Base-by-base conservation (phyloP, 2,797 vertebrate species). In the Glyptemys insculpta region DNA sequence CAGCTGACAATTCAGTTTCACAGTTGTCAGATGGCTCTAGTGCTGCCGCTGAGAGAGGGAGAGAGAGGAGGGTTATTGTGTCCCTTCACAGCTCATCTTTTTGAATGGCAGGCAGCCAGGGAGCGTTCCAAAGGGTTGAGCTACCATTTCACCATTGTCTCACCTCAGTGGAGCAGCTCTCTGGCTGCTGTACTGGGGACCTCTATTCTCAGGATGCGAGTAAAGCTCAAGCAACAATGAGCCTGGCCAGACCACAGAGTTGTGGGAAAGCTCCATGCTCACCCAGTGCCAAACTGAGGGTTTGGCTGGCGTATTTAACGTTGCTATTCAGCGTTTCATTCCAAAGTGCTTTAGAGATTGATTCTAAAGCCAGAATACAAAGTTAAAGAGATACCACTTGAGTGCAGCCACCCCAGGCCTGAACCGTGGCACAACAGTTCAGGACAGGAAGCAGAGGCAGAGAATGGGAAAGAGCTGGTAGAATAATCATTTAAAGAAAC, bases 201-300 rank as follows among this genome's bases (percentile, higher is more conserved):
- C 84, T 81, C 56, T 44, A 41, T 25, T 92, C 78, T 62, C 76
- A 53, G 79, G 41, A 93, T 80, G 80, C 0, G 2, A 91, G 76
- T 86, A 92, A 87, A 92, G 86, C 87, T 85, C 49, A 85, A 3
- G 72, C 81, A 83, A 19, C 81, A 91, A 89, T 49, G 16, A 74
- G 23, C 87, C 54, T 87, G 47, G 27, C 87, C 84, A 94, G 84
- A 91, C 53, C 89, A 89, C 83, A 82, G 27, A 87, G 29, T 62
- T 78, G 72, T 83, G 96, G 94, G 90, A 85, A 95, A 94, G 18
- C 7, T 94, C 44, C 94, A 86, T 95, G 76, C 78, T 97, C 89
- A 81, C 21, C 12, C 27, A 89, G 9, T 84, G 79, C 86, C 92
- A 87, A 85, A 94, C 49, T 78, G 27, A 49, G 37, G 82, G 56